Base-by-base conservation (phyloP, 37 sponge, comb jelly and placozoan genomes). In the Mnemiopsis leidyi region DNA sequence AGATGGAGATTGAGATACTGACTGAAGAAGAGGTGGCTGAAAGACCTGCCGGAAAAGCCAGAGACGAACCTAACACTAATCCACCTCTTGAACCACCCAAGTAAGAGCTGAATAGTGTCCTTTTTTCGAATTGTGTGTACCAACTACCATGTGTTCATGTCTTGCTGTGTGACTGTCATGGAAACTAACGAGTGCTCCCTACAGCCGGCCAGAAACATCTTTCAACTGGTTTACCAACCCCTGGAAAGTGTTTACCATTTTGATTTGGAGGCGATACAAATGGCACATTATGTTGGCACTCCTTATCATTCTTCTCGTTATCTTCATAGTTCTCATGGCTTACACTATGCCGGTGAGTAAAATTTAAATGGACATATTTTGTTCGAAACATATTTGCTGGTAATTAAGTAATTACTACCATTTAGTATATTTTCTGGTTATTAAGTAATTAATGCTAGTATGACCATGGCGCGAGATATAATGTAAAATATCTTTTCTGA, bases 211-310 rank as follows among this genome's bases (percentile, higher is more conserved):
- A 28, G 99, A 96, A 37, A 99, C 99, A 25, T 99, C 99, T 38
- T 99, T 99, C 95, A 95, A 96, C 36, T 99, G 97, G 97, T 96
- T 99, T 95, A 96, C 97, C 0, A 96, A 96, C 36, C 99, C 99
- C 0, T 96, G 95, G 96, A 99, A 97, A 95, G 96, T 96, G 28
- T 96, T 95, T 95, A 96, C 95, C 69, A 93, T 94, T 95, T 95
- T 99, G 85, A 93, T 99, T 38, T 99, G 99, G 99, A 94, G 94
- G 76, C 82, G 94, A 79, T 96, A 96, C 96, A 98, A 98, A 77
- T 96, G 95, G 95, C 95, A 95, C 71, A 98, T 98, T 92, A 96
- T 99, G n/a, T 92, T 93, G n/a, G 75, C 69, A 5, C 39, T 96
- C 13, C 75, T 97, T 23, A 32, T 96, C 32, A 69, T 97, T 28